Conservation (phyloP, 2,888 invertebrate species). For the Sclerodermus sp. region DNA sequence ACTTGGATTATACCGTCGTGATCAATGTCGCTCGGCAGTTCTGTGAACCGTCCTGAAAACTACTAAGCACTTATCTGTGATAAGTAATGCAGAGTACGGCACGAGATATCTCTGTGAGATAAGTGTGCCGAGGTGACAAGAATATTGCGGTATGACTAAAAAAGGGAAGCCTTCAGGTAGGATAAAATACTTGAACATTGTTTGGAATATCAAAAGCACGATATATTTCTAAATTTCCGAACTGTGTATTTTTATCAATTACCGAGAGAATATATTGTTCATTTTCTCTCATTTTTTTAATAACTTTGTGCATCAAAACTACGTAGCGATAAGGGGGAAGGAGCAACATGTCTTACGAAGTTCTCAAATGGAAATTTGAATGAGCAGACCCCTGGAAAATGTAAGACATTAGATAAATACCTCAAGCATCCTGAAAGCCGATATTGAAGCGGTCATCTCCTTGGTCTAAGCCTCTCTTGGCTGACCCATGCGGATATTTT, state of each 20-base stretch:
- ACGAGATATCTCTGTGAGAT: conserved; percentile 40
- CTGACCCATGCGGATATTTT: conserved; percentile 58
- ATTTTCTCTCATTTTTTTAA: too few species aligned
- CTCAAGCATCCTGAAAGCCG: conserved; percentile 53
- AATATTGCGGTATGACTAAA: neutral
- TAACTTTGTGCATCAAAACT: too few species aligned
- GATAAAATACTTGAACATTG: too few species aligned
- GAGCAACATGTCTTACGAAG: neutral
- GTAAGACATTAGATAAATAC: conserved; percentile 56
- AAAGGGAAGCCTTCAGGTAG: too few species aligned
- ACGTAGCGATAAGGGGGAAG: too few species aligned
- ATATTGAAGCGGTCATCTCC: conserved; percentile 52
- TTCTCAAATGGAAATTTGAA: conserved; percentile 38
- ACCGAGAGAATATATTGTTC: too few species aligned
- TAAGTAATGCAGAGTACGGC: conserved; percentile 38
- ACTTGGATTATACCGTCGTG: neutral
- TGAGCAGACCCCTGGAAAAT: conserved; percentile 50
- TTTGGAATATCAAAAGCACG: too few species aligned
- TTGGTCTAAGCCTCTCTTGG: conserved; percentile 54
- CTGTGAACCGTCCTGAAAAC: conserved; percentile 32
- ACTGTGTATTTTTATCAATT: too few species aligned
- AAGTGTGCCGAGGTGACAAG: conserved; percentile 24
- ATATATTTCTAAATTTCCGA: too few species aligned
- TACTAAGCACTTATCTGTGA: conserved; percentile 50
- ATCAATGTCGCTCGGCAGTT: conserved; percentile 16